These are phyloP conservation scores for Adoxophyes honmai DNA, from an alignment of 1,140 invertebrate genomes.

Conservation along the genomic window DNA sequence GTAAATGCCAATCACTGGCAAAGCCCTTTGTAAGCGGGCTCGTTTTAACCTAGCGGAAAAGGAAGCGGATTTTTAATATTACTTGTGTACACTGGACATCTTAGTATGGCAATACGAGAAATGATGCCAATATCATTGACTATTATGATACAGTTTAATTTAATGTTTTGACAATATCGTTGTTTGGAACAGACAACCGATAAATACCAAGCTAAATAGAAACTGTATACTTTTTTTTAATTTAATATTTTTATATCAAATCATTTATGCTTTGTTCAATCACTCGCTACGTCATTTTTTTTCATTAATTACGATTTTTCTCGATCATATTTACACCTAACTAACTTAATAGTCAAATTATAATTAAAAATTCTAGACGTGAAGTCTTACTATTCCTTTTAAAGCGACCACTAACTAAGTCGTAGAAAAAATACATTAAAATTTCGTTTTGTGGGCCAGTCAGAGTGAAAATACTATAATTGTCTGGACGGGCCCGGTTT, in stretches of 20 bases:
- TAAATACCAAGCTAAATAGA: no score
- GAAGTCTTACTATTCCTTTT: constrained; percentile 1
- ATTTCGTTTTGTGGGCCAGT: constrained; percentile 8
- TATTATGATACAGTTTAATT: no score
- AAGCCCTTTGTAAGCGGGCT: no score
- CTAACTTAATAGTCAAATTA: constrained; percentile 13
- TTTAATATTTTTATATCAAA: constrained; percentile 12
- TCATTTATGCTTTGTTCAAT: constrained; percentile 12
- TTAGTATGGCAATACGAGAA: no score
- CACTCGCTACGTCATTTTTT: constrained; percentile 13
- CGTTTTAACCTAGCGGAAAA: no score
- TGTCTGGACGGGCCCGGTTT: background rate
- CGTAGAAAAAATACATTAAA: constrained; percentile 16
- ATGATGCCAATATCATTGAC: no score
- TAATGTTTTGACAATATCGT: no score
- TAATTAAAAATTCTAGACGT: constrained; percentile 5
- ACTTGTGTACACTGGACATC: no score
- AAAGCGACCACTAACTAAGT: background rate
- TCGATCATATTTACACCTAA: constrained; percentile 14
- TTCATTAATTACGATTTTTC: constrained; percentile 13
- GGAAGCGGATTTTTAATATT: no score
- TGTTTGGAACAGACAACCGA: no score
- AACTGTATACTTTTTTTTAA: background rate
- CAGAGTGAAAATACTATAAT: constrained; percentile 13
- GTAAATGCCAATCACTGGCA: no score